These are phyloP conservation scores for Willowsia nigromaculata DNA, from an alignment of 2,888 invertebrate species.

Conservation along the genomic window DNA sequence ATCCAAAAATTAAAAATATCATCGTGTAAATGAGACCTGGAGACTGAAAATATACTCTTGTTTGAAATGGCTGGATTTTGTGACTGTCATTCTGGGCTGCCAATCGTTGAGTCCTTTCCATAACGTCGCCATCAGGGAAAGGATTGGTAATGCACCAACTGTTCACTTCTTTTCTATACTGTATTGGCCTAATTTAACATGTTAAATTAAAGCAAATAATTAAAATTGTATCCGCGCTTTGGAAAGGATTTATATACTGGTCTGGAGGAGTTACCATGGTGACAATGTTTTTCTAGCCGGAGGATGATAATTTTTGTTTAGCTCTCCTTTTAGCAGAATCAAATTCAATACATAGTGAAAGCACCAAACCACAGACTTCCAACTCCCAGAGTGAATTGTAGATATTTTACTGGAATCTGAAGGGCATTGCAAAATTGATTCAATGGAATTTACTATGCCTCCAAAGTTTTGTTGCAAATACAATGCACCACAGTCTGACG, in stretches of 20 bases:
- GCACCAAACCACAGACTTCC: slow-evolving; percentile 92
- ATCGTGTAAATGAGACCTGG: slow-evolving; percentile 38
- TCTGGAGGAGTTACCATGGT: slow-evolving; percentile 80
- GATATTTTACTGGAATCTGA: slow-evolving; percentile 80
- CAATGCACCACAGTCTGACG: slow-evolving; percentile 91
- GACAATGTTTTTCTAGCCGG: slow-evolving; percentile 81
- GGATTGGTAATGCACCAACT: slow-evolving; percentile 89
- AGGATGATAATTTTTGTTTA: slow-evolving; percentile 85
- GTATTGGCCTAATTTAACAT: slow-evolving; percentile 80
- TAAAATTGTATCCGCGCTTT: background rate
- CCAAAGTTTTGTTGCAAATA: slow-evolving; percentile 89
- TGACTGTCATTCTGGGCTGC: slow-evolving; percentile 84
- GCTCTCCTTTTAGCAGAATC: slow-evolving; percentile 84
- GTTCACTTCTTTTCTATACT: slow-evolving; percentile 81
- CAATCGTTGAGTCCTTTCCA: slow-evolving; percentile 88
- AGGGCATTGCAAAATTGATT: slow-evolving; percentile 84
- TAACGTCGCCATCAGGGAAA: slow-evolving; percentile 90
- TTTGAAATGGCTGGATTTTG: slow-evolving; percentile 88
- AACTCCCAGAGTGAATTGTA: slow-evolving; percentile 91
- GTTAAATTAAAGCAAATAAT: too few relatives aligned
- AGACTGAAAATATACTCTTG: slow-evolving; percentile 87
- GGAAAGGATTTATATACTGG: too few relatives aligned
- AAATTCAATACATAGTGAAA: slow-evolving; percentile 86
- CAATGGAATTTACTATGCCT: slow-evolving; percentile 87
- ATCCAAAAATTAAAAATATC: background rate